phyloP scores from a whole-genome alignment of 2,797 vertebrate species.

The Chaunax sp. region DNA sequence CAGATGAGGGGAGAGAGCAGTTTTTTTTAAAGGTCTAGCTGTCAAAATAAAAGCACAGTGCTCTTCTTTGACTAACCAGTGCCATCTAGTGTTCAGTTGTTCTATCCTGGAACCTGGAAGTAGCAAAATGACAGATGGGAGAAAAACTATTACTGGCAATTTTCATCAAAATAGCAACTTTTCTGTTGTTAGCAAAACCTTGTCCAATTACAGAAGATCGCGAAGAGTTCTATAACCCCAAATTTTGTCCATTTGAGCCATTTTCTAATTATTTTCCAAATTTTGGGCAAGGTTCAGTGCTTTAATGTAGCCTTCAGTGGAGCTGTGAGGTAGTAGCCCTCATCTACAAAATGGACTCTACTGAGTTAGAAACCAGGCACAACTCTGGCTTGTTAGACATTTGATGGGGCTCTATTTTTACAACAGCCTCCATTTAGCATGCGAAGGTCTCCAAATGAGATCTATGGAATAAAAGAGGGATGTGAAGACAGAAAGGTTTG shows the following conservation, averaged over 20 bases:
- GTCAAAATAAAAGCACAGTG: constrained; percentile 19
- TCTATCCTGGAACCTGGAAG: neutral
- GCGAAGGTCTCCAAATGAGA: constrained; percentile 67
- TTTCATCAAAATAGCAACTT: neutral
- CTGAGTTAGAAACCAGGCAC: constrained; percentile 15
- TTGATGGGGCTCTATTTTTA: constrained; percentile 53
- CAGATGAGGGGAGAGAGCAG: constrained; percentile 9
- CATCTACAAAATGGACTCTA: constrained; percentile 12
- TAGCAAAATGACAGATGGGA: neutral
- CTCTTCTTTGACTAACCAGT: constrained; percentile 72
- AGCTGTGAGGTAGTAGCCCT: neutral
- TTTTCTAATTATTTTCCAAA: neutral
- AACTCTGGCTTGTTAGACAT: constrained; percentile 44
- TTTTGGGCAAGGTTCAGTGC: neutral
- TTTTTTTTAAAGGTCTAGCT: constrained; percentile 1
- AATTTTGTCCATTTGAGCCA: neutral
- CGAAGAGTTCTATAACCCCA: neutral
- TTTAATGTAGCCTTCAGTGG: neutral
- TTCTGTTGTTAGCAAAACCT: neutral
- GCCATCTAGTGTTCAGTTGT: constrained; percentile 71
- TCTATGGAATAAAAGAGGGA: constrained; percentile 64
- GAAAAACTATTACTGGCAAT: neutral
- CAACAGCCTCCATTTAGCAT: constrained; percentile 13
- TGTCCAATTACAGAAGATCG: neutral
- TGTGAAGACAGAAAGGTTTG: constrained; percentile 69